Conservation (phyloP, 1,140 invertebrate genomes). For the Microvelia longipes region DNA sequence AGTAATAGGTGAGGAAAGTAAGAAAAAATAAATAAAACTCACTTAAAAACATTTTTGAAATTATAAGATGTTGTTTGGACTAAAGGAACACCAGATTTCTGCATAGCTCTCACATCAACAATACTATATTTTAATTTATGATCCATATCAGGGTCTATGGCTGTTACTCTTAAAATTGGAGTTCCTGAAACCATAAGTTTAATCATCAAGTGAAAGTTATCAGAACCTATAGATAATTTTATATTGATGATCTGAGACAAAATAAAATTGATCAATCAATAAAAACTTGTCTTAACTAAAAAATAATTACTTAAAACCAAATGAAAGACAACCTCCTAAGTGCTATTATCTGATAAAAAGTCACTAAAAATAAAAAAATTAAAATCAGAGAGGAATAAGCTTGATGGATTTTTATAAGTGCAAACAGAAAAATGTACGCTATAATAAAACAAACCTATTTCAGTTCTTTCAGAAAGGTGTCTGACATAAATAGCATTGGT, state of each 20-base stretch:
- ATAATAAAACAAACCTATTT: conserved; percentile 33
- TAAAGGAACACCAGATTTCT: conserved; percentile 55
- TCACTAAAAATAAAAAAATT: no score
- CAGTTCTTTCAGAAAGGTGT: conserved; percentile 53
- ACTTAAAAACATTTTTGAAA: conserved; percentile 46
- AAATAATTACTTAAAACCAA: no score
- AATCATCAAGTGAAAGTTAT: neutral
- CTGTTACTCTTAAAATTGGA: conserved; percentile 43
- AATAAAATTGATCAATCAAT: no score
- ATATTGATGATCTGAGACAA: no score
- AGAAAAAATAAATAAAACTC: no score
- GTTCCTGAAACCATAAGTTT: conserved; percentile 28
- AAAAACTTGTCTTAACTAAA: no score
- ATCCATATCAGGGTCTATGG: conserved; percentile 52
- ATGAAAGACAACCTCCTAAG: no score
- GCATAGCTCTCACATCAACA: conserved; percentile 48
- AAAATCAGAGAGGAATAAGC: no score
- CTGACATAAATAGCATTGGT: conserved; percentile 42
- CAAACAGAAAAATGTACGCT: neutral
- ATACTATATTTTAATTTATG: conserved; percentile 51
- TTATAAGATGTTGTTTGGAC: conserved; percentile 42
- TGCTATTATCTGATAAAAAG: no score
- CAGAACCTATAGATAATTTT: no score
- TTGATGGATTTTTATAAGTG: no score
- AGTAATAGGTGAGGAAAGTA: no score